Conservation (phyloP, 2,888 invertebrate species). For the Pollenia amentaria region DNA sequence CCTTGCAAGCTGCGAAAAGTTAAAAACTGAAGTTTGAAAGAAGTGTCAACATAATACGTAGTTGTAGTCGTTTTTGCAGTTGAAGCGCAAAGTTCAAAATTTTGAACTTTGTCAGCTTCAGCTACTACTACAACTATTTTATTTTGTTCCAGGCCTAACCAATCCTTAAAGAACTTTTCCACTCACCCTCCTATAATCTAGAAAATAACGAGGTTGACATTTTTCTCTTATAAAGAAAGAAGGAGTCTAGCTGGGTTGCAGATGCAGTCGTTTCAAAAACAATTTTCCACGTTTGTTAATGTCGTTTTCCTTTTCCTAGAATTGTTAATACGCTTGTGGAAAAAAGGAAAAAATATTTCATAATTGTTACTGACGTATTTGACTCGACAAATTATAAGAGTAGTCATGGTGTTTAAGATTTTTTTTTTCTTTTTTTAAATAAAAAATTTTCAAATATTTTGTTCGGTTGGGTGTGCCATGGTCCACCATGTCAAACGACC, state of each 20-base stretch:
- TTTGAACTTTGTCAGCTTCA: too few species aligned
- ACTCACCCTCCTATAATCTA: too few species aligned
- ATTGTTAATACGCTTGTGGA: neutral
- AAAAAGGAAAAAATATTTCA: conserved; percentile 20
- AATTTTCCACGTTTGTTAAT: neutral
- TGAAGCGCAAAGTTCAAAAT: too few species aligned
- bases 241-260: neutral
- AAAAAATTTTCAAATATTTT: neutral
- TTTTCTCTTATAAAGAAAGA: neutral
- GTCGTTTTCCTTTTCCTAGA: conserved; percentile 5
- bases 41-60: too few species aligned
- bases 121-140: too few species aligned
- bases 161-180: too few species aligned
- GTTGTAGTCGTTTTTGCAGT: too few species aligned
- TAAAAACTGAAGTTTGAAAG: too few species aligned
- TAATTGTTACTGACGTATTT: conserved; percentile 10
- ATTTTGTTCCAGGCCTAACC: too few species aligned
- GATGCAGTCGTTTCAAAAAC: conserved; percentile 5
- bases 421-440: neutral
- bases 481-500: neutral
- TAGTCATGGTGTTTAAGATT: too few species aligned
- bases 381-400: too few species aligned
- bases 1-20: too few species aligned
- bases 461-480: neutral
- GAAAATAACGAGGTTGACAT: neutral